A percentile compares a stretch with the other conserved stretches of the same genome.
phyloP scores from a whole-genome alignment of 2,797 vertebrate genomes.

The Enteromius thamalakanensis region DNA sequence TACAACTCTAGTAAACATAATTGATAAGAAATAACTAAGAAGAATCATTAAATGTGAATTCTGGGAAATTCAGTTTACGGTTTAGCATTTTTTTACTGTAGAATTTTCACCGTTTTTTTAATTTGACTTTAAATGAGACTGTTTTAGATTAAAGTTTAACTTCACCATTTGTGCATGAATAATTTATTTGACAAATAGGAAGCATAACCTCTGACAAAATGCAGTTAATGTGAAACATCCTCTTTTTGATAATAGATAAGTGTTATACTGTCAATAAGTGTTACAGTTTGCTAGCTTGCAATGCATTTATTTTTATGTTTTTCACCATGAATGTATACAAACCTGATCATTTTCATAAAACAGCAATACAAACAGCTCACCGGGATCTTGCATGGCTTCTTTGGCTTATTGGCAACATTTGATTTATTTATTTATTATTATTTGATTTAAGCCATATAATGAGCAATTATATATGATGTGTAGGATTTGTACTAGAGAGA shows the following conservation, averaged over 20 bases:
- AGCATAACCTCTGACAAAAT: constrained; percentile 3
- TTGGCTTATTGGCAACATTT: background rate
- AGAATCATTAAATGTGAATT: too few species aligned
- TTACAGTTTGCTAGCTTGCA: background rate
- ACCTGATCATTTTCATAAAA: background rate
- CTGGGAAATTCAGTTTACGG: too few species aligned
- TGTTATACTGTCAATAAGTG: background rate
- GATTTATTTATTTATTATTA: too few species aligned
- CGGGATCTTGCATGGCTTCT: background rate
- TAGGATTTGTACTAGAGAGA: background rate
- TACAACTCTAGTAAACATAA: too few species aligned
- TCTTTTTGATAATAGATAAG: background rate
- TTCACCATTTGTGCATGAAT: constrained; percentile 37
- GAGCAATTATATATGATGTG: background rate
- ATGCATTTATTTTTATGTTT: background rate
- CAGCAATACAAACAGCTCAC: background rate
- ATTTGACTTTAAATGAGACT: background rate
- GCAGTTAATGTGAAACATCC: background rate
- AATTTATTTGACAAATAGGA: constrained; percentile 29
- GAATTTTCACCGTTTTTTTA: too few species aligned
- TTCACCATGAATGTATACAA: background rate
- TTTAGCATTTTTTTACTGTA: too few species aligned
- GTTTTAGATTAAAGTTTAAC: background rate
- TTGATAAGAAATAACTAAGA: too few species aligned
- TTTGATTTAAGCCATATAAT: background rate